These are phyloP conservation scores for Nemopilema nomurai DNA, from an alignment of 30 jellyfish, hydroid and myxozoan genomes.

Conservation along the genomic window DNA sequence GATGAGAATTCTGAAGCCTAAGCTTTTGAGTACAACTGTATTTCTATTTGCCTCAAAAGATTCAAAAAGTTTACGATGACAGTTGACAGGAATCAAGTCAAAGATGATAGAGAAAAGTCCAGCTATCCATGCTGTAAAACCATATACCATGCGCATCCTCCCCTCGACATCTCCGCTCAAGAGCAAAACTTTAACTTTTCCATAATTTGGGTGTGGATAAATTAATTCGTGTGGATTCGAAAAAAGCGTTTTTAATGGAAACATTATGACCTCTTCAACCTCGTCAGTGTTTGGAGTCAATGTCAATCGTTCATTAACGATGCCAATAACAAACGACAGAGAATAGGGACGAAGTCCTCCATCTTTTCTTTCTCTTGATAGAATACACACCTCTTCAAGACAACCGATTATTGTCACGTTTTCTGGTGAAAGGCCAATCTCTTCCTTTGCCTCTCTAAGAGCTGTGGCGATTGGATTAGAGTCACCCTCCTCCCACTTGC, in stretches of 20 bases:
- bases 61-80: neutral
- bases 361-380: neutral
- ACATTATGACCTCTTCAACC: conserved; percentile 19
- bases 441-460: conserved; percentile 48
- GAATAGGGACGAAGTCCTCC: neutral
- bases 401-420: conserved; percentile 26
- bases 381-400: neutral
- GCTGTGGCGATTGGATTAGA: conserved; percentile 30
- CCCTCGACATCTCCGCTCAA: neutral
- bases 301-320: neutral
- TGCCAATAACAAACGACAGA: conserved; percentile 37
- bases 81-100: conserved; percentile 16
- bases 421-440: conserved; percentile 28
- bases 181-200: neutral
- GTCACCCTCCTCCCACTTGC: conserved; percentile 36
- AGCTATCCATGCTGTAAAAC: conserved; percentile 15
- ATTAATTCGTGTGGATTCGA: neutral
- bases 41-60: neutral
- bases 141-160: neutral
- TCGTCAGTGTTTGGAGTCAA: conserved; percentile 8
- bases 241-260: conserved; percentile 5
- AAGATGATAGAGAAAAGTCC: conserved; percentile 3
- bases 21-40: neutral
- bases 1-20: neutral
- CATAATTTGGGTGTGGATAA: neutral